Percentiles rank a stretch among this genome's conserved stretches.
phyloP scores from a whole-genome alignment of 2,888 invertebrate genomes.

The Epinotia ramella region DNA sequence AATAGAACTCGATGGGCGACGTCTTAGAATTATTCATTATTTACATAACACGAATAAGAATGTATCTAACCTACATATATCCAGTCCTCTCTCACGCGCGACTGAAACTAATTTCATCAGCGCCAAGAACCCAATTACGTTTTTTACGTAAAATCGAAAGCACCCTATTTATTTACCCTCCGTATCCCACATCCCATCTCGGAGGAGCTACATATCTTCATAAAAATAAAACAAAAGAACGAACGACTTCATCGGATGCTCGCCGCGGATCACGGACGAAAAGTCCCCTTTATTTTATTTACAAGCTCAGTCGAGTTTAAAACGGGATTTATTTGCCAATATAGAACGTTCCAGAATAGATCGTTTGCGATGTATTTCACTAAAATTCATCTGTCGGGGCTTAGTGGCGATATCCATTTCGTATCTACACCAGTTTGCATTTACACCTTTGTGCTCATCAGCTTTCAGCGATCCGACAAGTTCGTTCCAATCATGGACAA shows the following conservation, averaged over 20 bases:
- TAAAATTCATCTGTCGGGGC: conserved; percentile 43
- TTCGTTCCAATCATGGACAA: neutral
- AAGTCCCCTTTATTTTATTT: conserved; percentile 77
- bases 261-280: conserved; percentile 67
- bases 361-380: conserved; percentile 48
- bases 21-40: neutral
- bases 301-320: conserved; percentile 73
- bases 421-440: conserved; percentile 14
- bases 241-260: conserved; percentile 66
- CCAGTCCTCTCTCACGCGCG: conserved; percentile 5
- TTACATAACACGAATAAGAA: neutral
- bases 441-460: neutral
- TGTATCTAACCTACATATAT: conserved; percentile 6
- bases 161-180: conserved; percentile 63
- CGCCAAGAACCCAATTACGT: conserved; percentile 42
- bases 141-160: conserved; percentile 52
- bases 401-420: conserved; percentile 38
- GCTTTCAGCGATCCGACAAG: neutral
- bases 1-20: neutral
- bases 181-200: conserved; percentile 61
- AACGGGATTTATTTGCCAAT: conserved; percentile 77
- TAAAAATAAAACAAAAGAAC: conserved; percentile 72
- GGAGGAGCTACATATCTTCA: conserved; percentile 73
- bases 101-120: conserved; percentile 38
- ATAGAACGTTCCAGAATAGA: conserved; percentile 61